Conservation (phyloP, 2,797 vertebrate species). For the Sebastes kiyomatsui region DNA sequence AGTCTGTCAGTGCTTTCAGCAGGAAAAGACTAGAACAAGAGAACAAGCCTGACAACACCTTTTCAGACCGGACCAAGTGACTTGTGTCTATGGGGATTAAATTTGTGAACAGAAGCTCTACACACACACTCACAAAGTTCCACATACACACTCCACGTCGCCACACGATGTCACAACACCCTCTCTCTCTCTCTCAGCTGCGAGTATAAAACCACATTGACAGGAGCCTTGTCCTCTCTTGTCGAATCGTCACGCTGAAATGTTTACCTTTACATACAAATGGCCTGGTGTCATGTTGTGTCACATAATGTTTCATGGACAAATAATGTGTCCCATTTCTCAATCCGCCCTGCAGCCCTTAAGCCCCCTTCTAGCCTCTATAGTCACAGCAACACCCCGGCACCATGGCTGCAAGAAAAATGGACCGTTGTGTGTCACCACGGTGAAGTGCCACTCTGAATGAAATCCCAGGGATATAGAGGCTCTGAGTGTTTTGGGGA, state of each 20-base stretch:
- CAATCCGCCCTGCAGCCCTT: slow-evolving; percentile 65
- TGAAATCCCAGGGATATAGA: slow-evolving; percentile 63
- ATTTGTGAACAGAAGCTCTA: slow-evolving; percentile 68
- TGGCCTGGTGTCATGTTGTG: slow-evolving; percentile 73
- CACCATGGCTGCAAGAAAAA: slow-evolving; percentile 42
- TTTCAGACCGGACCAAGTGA: slow-evolving; percentile 59
- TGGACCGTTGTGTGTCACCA: slow-evolving; percentile 48
- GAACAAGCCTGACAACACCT: slow-evolving; percentile 66
- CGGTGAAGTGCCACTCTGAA: slow-evolving; percentile 67
- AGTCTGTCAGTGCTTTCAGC: slow-evolving; percentile 42
- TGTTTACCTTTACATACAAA: slow-evolving; percentile 81
- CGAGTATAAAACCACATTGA: slow-evolving; percentile 71
- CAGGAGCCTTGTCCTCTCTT: slow-evolving; percentile 75
- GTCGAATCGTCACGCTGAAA: slow-evolving; percentile 77
- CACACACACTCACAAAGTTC: slow-evolving; percentile 17
- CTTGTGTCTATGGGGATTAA: slow-evolving; percentile 75
- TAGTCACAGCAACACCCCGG: slow-evolving; percentile 56
- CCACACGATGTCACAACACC: slow-evolving; percentile 59
- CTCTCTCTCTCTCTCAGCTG: slow-evolving; percentile 66
- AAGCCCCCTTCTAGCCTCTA: slow-evolving; percentile 59
- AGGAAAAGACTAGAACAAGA: slow-evolving; percentile 51
- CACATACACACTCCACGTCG: slow-evolving; percentile 16
- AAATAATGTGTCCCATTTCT: slow-evolving; percentile 76
- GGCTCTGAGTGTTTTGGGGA: slow-evolving; percentile 14
- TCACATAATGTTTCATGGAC: slow-evolving; percentile 81